Evolutionary conservation across 2,797 vertebrate genomes (phyloP), one percentile per base, ranked within the genome.

Genomic region (Hyperoplus lanceolatus): DNA sequence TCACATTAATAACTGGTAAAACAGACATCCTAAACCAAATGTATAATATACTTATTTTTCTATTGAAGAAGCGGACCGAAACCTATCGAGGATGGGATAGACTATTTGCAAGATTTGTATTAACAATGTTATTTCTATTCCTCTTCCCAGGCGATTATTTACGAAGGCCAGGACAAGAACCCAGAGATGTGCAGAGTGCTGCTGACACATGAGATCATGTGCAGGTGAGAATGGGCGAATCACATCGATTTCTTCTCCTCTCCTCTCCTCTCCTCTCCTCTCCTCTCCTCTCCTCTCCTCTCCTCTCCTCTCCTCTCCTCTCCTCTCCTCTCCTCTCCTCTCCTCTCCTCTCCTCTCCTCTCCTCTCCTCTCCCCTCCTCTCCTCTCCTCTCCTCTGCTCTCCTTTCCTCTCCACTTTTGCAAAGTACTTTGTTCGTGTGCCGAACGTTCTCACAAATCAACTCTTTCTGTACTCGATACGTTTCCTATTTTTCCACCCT

Each of bases 81-180:
- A 1, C 42, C 12, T 29, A 8, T 11, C 1, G 2, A 36, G 3
- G 18, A 15, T 63, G 15, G 6, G 38, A 12, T 1, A 5, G 18
- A 45, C 21, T 16, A 3, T 36, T 45, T 45, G 14, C 39, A 55
- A 48, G n/a, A 41, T 75, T 56, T 18, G 13, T 60, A 38, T 58
- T 76, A 18, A 81, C 49, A 9, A 10, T 4, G 6, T 16, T 0
- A 36, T 75, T 79, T 67, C n/a, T 42, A 57, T 29, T 50, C 42
- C 18, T 81, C 54, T 82, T 70, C 59, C 38, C 75, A 94, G 91
- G 11, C 93, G 0, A 99, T 99, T 72, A 49, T 99, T 72, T 99
- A 99, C 63, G 98, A 99, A 96, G 98, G 98, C 89, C 98, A 99
- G 94, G 98, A 99, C 94, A 99, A 99, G 95, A 99, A 99, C 90